A percentile compares a stretch with the other conserved stretches of the same genome.
Conservation (phyloP, 2,888 invertebrate species). For the Agriotes lineatus region DNA sequence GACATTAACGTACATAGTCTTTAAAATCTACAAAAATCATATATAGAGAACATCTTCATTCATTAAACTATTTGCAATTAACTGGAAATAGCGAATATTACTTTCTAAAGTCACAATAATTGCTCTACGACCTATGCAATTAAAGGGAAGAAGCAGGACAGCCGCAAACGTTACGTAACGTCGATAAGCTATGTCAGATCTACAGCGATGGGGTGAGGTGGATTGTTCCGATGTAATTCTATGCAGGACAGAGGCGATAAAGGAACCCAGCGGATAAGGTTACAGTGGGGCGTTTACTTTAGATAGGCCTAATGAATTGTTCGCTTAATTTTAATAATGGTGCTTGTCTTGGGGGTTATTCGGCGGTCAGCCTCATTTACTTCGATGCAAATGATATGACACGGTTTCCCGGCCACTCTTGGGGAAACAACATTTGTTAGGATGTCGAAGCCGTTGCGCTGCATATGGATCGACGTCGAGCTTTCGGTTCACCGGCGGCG, state of each 20-base stretch:
- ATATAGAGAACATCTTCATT: too few relatives aligned
- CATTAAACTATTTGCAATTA: too few relatives aligned
- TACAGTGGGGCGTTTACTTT: slow-evolving; percentile 34
- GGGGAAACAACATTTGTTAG: not conserved
- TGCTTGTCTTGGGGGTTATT: slow-evolving; percentile 31
- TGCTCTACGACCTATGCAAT: not conserved
- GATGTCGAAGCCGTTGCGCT: slow-evolving; percentile 2
- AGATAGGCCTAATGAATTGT: slow-evolving; percentile 42
- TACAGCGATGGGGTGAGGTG: not conserved
- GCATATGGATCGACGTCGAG: not conserved
- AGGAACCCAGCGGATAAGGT: slow-evolving; percentile 32
- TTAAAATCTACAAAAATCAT: too few relatives aligned
- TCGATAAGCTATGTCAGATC: slow-evolving; percentile 2
- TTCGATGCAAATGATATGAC: slow-evolving; percentile 38
- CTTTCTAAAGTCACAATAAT: not conserved
- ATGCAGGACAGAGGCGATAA: slow-evolving; percentile 34
- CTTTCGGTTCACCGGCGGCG: not conserved
- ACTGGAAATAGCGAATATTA: not conserved
- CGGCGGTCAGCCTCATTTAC: slow-evolving; percentile 31
- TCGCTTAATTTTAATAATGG: slow-evolving; percentile 41
- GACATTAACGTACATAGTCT: too few relatives aligned
- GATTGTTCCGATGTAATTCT: slow-evolving; percentile 27
- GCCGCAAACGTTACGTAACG: slow-evolving; percentile 9
- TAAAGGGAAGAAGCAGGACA: not conserved
- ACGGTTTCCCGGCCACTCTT: slow-evolving; percentile 23